Evolutionary conservation across 2,797 vertebrate genomes (phyloP).

Genomic region (Spinus olivaceus): DNA sequence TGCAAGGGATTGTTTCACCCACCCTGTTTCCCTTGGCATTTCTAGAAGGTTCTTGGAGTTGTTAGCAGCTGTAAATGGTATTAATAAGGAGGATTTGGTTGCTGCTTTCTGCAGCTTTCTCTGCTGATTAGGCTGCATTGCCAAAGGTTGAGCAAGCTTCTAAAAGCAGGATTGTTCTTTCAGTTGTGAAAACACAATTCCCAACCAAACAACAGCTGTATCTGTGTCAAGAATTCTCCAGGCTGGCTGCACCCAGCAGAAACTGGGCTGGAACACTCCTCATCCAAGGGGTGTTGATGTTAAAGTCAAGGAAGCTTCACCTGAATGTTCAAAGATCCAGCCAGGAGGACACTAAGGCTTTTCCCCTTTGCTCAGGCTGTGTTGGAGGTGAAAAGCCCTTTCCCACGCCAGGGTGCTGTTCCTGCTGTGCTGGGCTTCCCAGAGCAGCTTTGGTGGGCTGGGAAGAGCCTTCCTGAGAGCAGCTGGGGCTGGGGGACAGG

Average conservation of each 20-base stretch:
- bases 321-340: not conserved
- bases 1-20: conserved; percentile 21
- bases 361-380: not conserved
- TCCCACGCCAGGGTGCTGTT: not conserved
- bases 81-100: conserved; percentile 45
- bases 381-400: not conserved
- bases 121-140: conserved; percentile 42
- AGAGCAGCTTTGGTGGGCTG: not conserved
- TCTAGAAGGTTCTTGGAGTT: not conserved
- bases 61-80: conserved; percentile 32
- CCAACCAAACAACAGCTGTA: not conserved
- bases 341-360: not conserved
- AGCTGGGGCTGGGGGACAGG: not conserved
- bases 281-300: not conserved
- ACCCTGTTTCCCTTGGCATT: conserved; percentile 53
- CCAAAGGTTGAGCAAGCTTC: conserved; percentile 55
- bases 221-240: conserved; percentile 13
- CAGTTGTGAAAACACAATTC: conserved; percentile 40
- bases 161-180: conserved; percentile 64
- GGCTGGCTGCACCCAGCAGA: conserved; percentile 31
- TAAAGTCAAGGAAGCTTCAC: not conserved
- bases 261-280: not conserved
- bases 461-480: not conserved
- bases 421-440: not conserved
- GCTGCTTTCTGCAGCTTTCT: conserved; percentile 46